Percentiles rank a stretch among this genome's conserved stretches.
phyloP scores from a whole-genome alignment of 2,888 invertebrate genomes.

The Cephus pulcher region DNA sequence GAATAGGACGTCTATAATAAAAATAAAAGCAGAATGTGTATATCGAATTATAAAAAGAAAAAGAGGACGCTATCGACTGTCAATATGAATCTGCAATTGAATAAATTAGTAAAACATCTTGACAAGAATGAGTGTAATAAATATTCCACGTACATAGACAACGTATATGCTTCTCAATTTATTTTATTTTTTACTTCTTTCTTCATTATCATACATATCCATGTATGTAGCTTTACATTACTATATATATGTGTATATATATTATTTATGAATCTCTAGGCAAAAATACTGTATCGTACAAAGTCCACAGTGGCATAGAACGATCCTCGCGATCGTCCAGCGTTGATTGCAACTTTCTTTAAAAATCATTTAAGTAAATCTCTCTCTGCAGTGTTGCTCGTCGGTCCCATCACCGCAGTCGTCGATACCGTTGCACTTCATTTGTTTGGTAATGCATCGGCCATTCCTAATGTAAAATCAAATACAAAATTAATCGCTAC shows the following conservation, averaged over 20 bases:
- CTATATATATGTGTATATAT: conserved; percentile 9
- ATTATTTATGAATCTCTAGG: conserved; percentile 20
- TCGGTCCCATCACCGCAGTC: conserved; percentile 78
- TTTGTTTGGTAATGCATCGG: conserved; percentile 71
- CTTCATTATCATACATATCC: conserved; percentile 1
- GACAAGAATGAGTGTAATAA: neutral
- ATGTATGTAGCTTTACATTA: conserved; percentile 7
- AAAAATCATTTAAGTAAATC: conserved; percentile 35
- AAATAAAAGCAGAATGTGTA: neutral
- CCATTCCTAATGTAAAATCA: conserved; percentile 69
- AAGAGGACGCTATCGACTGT: neutral
- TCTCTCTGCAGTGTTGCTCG: conserved; percentile 69
- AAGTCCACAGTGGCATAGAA: neutral
- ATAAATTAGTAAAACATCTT: neutral
- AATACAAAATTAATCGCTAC: neutral
- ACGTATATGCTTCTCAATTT: neutral
- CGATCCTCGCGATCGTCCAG: neutral
- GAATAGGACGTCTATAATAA: neutral
- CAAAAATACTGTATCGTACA: conserved; percentile 12
- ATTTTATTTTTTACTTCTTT: neutral
- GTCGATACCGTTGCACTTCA: conserved; percentile 75
- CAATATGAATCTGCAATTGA: neutral
- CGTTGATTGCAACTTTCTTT: neutral
- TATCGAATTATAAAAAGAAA: neutral
- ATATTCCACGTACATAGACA: neutral